Evolutionary conservation across 2,888 invertebrate genomes (phyloP).

Genomic region (Muscina levida): DNA sequence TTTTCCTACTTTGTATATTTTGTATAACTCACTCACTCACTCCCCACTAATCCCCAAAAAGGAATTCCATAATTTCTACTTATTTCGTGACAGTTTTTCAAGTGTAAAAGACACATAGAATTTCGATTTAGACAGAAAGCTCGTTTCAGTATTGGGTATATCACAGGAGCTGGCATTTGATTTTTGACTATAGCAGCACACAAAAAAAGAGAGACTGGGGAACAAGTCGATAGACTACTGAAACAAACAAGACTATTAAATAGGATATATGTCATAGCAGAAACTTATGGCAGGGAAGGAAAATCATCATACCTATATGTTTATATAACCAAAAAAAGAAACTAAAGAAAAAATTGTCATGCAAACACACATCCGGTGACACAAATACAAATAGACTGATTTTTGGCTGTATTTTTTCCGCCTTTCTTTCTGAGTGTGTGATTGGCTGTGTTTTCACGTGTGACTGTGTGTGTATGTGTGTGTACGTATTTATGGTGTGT

Average conservation of each 20-base stretch:
- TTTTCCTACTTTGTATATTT: neutral
- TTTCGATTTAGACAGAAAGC: conserved; percentile 1
- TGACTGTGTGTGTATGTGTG: neutral
- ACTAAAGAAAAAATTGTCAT: conserved; percentile 45
- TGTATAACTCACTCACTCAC: neutral
- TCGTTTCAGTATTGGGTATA: conserved; percentile 19
- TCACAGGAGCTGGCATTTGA: conserved; percentile 14
- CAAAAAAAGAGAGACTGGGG: too few relatives aligned
- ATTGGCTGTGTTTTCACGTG: neutral
- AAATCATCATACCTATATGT: too few relatives aligned
- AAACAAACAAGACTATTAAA: too few relatives aligned
- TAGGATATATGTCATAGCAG: too few relatives aligned
- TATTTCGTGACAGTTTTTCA: conserved; percentile 26
- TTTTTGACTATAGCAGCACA: neutral
- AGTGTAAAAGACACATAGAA: conserved; percentile 17
- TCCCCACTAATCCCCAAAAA: neutral
- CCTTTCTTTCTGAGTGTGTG: too few relatives aligned
- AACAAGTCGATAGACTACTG: conserved; percentile 18
- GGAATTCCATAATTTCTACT: conserved; percentile 37
- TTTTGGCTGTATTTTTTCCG: too few relatives aligned
- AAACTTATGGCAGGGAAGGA: neutral
- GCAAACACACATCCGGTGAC: conserved; percentile 38
- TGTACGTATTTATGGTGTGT: conserved; percentile 22
- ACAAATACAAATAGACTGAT: conserved; percentile 14
- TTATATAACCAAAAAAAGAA: too few relatives aligned